Base-by-base conservation (phyloP, 2,113 vertebrate genomes). In the Hepsetus odoe region DNA sequence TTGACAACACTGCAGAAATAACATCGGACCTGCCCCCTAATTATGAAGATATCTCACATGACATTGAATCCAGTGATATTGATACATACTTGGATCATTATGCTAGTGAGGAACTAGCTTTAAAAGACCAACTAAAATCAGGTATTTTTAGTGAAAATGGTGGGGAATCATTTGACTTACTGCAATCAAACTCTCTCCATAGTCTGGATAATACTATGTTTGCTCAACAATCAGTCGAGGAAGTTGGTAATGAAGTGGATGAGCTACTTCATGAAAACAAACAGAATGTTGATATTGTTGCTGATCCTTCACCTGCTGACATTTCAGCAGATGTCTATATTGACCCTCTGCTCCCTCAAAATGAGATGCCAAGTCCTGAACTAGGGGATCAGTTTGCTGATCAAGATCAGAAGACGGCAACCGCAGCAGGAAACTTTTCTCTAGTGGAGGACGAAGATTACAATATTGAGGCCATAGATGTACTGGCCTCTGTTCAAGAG, bases 41-140 rank as follows among this genome's bases (percentile, higher is more conserved):
- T 59, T 83, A 85, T 0, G 87, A 90, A 2, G 85, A 90, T 59
- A 86, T 85, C 79, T 86, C 88, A 71, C 86, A 88, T 79, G 90
- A 86, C 44, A 85, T 88, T 77, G 90, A 87, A 46, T 70, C 85
- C 68, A 72, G 82, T n/a, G 42, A 84, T 1, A 72, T 86, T 32
- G 82, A 87, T 72, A 76, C 80, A 59, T 61, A 72, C 53, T 56
- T 76, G 28, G 81, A 81, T 22, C 83, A 88, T 61, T 33, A 79
- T 22, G 0, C 18, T 0, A 79, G 76, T 24, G 44, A 83, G 28
- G 80, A 87, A 35, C 40, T 77, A 18, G 68, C 80, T 74, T 22
- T 77, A 20, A 83, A 85, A 74, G 85, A 89, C 73, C 87, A 87
- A 67, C 40, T 72, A 12, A 78, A 56, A 58, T 73, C 44, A 1